Base-by-base conservation (phyloP, 2,113 vertebrate genomes). In the Corythoichthys haematopterus region DNA sequence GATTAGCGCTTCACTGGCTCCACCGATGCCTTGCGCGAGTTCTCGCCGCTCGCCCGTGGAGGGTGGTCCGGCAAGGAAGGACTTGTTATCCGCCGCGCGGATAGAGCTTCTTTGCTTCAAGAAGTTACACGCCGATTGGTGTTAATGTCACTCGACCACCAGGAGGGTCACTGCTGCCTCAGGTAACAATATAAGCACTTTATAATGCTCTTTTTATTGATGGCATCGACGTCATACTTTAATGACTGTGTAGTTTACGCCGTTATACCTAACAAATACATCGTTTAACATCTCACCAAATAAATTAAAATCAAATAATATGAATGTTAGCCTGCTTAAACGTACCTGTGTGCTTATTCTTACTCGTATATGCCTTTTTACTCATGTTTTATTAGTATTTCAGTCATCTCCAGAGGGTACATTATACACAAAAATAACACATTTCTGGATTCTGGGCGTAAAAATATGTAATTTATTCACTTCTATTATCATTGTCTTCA, bases 1-100 rank as follows among this genome's bases (percentile, higher is more conserved):
- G 88, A 90, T 90, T 89, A 89, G 59, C 47, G 77, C 77, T 78
- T 82, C 78, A 88, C 86, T 81, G 88, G 81, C 67, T 81, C 78
- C 64, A 56, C 77, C 62, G 61, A 64, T 51, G 33, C 77, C 47
- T 84, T 74, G 75, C 77, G 38, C 79, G 69, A 72, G 55, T 79
- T 64, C 64, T 76, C 77, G 76, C 76, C 72, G 71, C 80, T 33
- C 84, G 16, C 38, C n/a, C 11, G 43, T 14, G 40, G 60, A 46
- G n/a, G 40, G n/a, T 40, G 9, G 37, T 50, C 64, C 14, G 50
- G 35, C 3, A 28, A 43, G 63, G 62, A 11, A 68, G 55, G 28
- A 72, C 70, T 52, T 68, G 56, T 50, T 56, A 51, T 64, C 76
- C 36, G 64, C 48, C 70, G 64, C 56, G 1, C 72, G 55, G 76